Percentiles rank a stretch among this genome's conserved stretches.
Evolutionary conservation across 2,113 vertebrate genomes (phyloP).

Genomic region (Sinocyclocheilus anophthalmus): DNA sequence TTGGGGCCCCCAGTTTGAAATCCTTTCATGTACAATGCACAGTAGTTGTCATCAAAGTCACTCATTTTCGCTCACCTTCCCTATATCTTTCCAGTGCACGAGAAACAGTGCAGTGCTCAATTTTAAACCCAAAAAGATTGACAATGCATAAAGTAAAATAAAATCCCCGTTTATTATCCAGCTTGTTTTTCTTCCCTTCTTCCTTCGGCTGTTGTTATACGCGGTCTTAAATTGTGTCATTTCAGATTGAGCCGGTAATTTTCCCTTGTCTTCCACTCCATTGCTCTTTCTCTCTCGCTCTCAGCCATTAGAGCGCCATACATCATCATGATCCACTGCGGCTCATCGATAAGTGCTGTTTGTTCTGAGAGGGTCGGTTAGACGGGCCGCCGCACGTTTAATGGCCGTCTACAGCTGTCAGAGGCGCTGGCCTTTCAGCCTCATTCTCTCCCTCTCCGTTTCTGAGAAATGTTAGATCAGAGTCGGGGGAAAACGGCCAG

Average conservation of each 20-base stretch:
- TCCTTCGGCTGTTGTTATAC: neutral
- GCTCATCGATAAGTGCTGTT: conserved; percentile 23
- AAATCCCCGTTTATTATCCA: neutral
- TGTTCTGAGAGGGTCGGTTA: neutral
- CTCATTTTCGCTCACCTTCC: neutral
- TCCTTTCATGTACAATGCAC: neutral
- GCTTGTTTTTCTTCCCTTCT: neutral
- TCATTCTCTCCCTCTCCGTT: neutral
- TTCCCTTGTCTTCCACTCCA: conserved; percentile 14
- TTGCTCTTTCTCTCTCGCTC: neutral
- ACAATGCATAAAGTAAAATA: neutral
- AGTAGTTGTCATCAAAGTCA: neutral
- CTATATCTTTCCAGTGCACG: neutral
- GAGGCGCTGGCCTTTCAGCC: neutral
- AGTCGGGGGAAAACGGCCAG: neutral
- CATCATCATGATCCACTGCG: conserved; percentile 8
- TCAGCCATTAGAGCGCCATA: neutral
- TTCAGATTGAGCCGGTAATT: neutral
- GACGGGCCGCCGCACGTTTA: conserved; percentile 12
- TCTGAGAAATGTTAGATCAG: conserved; percentile 18
- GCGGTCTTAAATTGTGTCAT: neutral
- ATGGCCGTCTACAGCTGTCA: conserved; percentile 43
- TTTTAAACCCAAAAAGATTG: neutral
- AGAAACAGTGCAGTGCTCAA: neutral
- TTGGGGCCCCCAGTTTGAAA: no score